Conservation (phyloP, 2,113 vertebrate species). For the Ibidorhyncha struthersii region DNA sequence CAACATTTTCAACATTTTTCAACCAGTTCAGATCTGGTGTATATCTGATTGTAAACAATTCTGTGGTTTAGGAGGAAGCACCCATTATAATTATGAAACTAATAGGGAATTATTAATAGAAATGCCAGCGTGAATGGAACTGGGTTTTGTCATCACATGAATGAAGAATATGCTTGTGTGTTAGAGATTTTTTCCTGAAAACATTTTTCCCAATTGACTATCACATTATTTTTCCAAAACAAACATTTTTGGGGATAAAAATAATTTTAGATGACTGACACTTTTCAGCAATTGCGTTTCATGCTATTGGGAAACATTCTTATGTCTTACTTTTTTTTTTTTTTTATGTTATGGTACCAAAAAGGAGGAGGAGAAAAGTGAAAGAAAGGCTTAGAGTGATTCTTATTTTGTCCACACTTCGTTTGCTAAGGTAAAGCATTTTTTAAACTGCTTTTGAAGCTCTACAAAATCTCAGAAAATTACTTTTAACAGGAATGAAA, state of each 20-base stretch:
- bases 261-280: neutral
- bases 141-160: neutral
- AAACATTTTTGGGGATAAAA: neutral
- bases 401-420: neutral
- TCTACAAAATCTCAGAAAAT: neutral
- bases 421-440: neutral
- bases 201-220: accelerated
- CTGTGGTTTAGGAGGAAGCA: neutral
- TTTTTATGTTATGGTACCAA: neutral
- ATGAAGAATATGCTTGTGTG: neutral
- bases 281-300: neutral
- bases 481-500: neutral
- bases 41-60: neutral
- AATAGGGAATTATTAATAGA: neutral
- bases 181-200: neutral
- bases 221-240: neutral
- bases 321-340: neutral
- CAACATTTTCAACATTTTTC: neutral
- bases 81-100: neutral
- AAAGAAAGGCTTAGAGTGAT: neutral
- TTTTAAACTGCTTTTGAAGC: neutral
- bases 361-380: neutral
- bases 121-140: neutral
- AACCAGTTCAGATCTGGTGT: neutral
- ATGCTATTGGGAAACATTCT: neutral